A percentile compares a stretch with the other conserved stretches of the same genome.
Evolutionary conservation across 2,797 vertebrate species (phyloP).

Genomic region (Thunnus albacares): DNA sequence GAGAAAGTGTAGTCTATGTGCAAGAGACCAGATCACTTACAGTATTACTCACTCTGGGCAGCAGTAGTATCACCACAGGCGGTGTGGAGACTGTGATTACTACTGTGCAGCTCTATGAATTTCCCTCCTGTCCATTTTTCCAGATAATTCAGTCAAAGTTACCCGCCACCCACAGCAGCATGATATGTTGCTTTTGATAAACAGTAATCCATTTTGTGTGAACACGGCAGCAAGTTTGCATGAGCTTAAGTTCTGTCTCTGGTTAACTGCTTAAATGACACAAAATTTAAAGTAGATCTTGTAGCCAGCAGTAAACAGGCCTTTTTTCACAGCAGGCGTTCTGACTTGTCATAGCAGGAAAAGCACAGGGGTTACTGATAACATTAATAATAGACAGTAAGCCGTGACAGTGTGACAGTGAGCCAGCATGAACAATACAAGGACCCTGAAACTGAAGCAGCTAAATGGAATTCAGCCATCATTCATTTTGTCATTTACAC

Average conservation of each 20-base stretch:
- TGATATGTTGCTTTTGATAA: not conserved
- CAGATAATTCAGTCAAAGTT: not conserved
- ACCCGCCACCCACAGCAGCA: not conserved
- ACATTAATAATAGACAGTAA: no score
- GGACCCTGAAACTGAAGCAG: not conserved
- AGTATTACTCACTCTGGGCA: slow-evolving; percentile 2
- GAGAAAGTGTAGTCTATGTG: not conserved
- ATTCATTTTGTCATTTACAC: not conserved
- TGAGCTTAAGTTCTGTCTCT: no score
- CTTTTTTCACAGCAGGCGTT: not conserved
- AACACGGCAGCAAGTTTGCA: not conserved
- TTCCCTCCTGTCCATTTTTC: not conserved
- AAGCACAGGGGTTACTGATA: no score
- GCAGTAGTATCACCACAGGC: slow-evolving; percentile 1
- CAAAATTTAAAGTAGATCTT: not conserved
- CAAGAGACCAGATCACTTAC: not conserved
- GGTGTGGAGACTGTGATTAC: slow-evolving; percentile 12
- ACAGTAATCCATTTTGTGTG: not conserved
- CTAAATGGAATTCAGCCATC: not conserved
- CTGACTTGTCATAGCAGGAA: not conserved
- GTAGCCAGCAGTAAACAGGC: not conserved
- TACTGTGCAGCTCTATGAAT: slow-evolving; percentile 1
- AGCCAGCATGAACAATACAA: not conserved
- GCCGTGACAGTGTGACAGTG: not conserved
- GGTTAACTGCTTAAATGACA: not conserved